phyloP scores from a whole-genome alignment of 2,888 invertebrate genomes.

The Diarsia rubi region DNA sequence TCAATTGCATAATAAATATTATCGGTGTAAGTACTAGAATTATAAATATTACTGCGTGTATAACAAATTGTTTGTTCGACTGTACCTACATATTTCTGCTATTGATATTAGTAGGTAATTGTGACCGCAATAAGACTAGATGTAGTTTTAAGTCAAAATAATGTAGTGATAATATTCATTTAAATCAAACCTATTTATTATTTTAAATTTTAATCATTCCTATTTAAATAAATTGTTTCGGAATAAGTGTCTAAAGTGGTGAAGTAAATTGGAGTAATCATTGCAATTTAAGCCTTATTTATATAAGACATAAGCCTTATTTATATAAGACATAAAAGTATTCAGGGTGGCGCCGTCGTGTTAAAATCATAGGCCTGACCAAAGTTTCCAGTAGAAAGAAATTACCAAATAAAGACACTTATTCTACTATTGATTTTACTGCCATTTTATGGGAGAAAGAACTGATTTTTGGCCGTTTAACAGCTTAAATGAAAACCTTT shows the following conservation, averaged over 20 bases:
- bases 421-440: neutral
- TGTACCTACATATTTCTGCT: neutral
- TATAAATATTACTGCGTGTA: too few species aligned
- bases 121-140: conserved; percentile 37
- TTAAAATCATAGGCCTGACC: neutral
- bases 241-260: conserved; percentile 16
- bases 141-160: conserved; percentile 40
- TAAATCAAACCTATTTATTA: conserved; percentile 15
- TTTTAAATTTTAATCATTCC: conserved; percentile 39
- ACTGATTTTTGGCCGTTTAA: neutral
- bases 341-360: neutral
- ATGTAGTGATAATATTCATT: conserved; percentile 5
- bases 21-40: too few species aligned
- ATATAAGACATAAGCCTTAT: neutral
- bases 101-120: conserved; percentile 13
- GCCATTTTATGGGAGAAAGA: neutral
- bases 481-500: neutral
- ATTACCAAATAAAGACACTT: neutral
- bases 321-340: neutral
- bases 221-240: neutral
- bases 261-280: neutral
- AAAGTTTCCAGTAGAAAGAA: neutral
- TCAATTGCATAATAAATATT: too few species aligned
- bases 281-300: neutral
- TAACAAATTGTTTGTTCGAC: too few species aligned